phyloP scores from a whole-genome alignment of 2,888 invertebrate genomes.

The Microplitis manilae region DNA sequence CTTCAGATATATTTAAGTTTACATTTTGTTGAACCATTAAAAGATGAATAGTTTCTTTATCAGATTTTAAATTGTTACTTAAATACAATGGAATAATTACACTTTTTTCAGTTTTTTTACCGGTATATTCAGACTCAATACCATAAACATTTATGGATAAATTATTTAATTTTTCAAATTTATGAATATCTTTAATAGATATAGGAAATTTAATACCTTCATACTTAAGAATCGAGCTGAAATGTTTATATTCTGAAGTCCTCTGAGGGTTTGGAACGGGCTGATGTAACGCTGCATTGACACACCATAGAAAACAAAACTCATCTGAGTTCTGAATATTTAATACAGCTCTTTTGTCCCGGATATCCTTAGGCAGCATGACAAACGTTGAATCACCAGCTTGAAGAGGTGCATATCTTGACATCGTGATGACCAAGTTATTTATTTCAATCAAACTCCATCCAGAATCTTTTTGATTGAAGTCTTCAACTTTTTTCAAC shows the following conservation, averaged over 20 bases:
- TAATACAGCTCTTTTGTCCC: no score
- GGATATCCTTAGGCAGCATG: no score
- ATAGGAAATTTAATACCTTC: constrained; percentile 5
- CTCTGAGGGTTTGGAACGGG: not conserved
- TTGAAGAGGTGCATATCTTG: constrained; percentile 40
- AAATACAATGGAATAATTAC: no score
- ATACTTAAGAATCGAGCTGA: not conserved
- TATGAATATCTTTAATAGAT: not conserved
- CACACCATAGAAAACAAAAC: constrained; percentile 50
- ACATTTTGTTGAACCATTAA: no score
- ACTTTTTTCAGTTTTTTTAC: no score
- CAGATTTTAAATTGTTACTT: not conserved
- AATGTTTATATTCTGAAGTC: not conserved
- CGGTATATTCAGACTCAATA: not conserved
- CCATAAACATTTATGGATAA: constrained; percentile 15
- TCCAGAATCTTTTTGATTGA: constrained; percentile 45
- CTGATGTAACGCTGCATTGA: constrained; percentile 44
- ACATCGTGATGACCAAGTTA: constrained; percentile 35
- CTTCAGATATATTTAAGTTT: no score
- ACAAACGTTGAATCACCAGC: no score
- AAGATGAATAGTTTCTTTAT: no score
- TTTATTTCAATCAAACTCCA: constrained; percentile 47
- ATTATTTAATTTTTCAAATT: constrained; percentile 16
- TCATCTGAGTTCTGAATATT: constrained; percentile 28
- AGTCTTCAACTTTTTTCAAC: constrained; percentile 50